Percentiles rank a stretch among this genome's conserved stretches.
phyloP scores from a whole-genome alignment of 2,888 invertebrate genomes.

The Polymixis lichenea region DNA sequence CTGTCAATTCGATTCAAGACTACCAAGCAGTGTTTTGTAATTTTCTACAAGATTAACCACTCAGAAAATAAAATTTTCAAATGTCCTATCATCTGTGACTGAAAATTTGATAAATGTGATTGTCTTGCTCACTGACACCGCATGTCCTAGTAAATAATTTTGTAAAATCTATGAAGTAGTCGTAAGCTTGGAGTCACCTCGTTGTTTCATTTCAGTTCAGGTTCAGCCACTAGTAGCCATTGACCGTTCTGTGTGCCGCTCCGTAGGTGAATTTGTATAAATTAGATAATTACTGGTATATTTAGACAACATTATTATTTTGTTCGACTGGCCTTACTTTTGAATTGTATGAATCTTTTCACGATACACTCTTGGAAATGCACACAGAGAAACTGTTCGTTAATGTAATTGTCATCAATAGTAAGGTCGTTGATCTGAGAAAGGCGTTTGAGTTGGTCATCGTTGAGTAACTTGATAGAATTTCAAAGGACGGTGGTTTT shows the following conservation, averaged over 20 bases:
- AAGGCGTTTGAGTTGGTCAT: background rate
- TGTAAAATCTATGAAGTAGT: conserved; percentile 64
- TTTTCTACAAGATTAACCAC: conserved; percentile 19
- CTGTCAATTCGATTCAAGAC: conserved; percentile 7
- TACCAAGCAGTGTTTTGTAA: conserved; percentile 19
- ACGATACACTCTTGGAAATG: background rate
- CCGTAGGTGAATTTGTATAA: conserved; percentile 66
- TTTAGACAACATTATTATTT: conserved; percentile 33
- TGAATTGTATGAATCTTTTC: background rate
- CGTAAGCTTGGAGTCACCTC: conserved; percentile 67
- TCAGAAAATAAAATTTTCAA: background rate
- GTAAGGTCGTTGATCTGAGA: background rate
- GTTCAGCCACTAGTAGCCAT: conserved; percentile 54
- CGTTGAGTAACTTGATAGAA: background rate
- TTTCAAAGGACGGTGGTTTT: background rate
- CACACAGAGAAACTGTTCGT: background rate
- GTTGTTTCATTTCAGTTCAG: conserved; percentile 54
- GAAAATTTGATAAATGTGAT: background rate
- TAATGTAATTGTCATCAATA: background rate
- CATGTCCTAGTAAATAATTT: conserved; percentile 52
- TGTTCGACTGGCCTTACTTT: background rate
- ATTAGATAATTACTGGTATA: conserved; percentile 54
- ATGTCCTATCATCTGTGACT: background rate
- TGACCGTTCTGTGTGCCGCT: conserved; percentile 66
- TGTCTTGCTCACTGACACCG: conserved; percentile 14